Base-by-base conservation (phyloP, 2,113 vertebrate genomes). In the Pachyramphus minor region DNA sequence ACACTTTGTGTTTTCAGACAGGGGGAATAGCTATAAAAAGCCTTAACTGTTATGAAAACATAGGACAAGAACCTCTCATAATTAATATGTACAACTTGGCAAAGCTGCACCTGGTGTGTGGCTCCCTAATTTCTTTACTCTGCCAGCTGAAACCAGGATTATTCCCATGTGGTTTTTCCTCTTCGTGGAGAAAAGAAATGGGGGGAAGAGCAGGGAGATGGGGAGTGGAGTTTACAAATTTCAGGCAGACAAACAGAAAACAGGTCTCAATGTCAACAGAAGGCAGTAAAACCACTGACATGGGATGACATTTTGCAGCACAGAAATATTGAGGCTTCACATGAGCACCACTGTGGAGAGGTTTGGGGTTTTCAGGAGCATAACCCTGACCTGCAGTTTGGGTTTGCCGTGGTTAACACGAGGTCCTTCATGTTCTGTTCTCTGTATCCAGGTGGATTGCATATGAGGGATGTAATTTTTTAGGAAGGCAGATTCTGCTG, bases 391-490 rank as follows among this genome's bases (percentile, higher is more conserved):
- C 75, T 66, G 35, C 39, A 22, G 37, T 16, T 77, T 4, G n/a
- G 17, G 52, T 93, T 37, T 49, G 47, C 75, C 23, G 0, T 37
- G 55, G 27, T 35, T 91, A 60, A 60, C 10, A 0, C 50, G 25
- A 23, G 4, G 30, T 24, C 23, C 44, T 47, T 31, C 14, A 0
- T 1, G 3, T 52, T 77, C n/a, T 83, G 13, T 75, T 71, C 69
- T 72, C 30, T 77, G 11, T 55, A 23, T 67, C 24, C 69, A 99
- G 99, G 81, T 99, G 99, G 99, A 98, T 98, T 96, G 98, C 96
- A 7, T 99, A 98, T 6, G 98, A 99, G 95, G 98, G 98, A 69
- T 95, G 97, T 44, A 97, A 98, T 94, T 99, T 98, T 90, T 98
- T 98, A 71, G 98, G 98, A 55, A 98, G 97, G 82, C 99, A 99